Evolutionary conservation across 1,140 invertebrate genomes (phyloP).

Genomic region (Chironomus striatipennis): DNA sequence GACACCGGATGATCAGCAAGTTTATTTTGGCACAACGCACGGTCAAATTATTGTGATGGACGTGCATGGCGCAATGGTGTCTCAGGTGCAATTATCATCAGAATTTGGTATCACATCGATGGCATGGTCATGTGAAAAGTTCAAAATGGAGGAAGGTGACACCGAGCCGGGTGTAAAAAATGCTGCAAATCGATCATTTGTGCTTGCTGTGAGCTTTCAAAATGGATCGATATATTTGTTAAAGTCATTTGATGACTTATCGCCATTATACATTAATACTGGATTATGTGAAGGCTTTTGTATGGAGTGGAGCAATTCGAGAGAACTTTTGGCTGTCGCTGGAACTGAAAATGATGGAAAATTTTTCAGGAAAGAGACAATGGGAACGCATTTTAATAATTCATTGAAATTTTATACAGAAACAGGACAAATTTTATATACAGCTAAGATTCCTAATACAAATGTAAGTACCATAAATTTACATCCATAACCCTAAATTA

Average conservation of each 20-base stretch:
- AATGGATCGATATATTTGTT: slow-evolving; percentile 83
- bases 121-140: slow-evolving; percentile 96
- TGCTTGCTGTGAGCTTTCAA: slow-evolving; percentile 79
- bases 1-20: slow-evolving; percentile 95
- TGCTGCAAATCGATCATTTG: slow-evolving; percentile 53
- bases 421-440: slow-evolving; percentile 62
- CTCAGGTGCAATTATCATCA: slow-evolving; percentile 71
- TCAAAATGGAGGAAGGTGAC: slow-evolving; percentile 94
- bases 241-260: slow-evolving; percentile 86
- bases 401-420: slow-evolving; percentile 70
- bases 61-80: slow-evolving; percentile 89
- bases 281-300: slow-evolving; percentile 58
- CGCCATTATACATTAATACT: slow-evolving; percentile 75
- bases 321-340: slow-evolving; percentile 85
- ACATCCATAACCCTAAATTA: background rate
- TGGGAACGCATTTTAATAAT: slow-evolving; percentile 35
- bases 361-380: slow-evolving; percentile 32
- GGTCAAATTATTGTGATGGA: slow-evolving; percentile 94
- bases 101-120: slow-evolving; percentile 80
- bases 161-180: slow-evolving; percentile 47
- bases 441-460: slow-evolving; percentile 62
- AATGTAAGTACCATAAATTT: slow-evolving; percentile 20
- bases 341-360: slow-evolving; percentile 48
- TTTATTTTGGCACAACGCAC: slow-evolving; percentile 90
- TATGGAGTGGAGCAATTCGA: slow-evolving; percentile 94